A percentile compares a stretch with the other conserved stretches of the same genome.
Evolutionary conservation across 2,797 vertebrate genomes (phyloP).

Genomic region (Aplochiton taeniatus): DNA sequence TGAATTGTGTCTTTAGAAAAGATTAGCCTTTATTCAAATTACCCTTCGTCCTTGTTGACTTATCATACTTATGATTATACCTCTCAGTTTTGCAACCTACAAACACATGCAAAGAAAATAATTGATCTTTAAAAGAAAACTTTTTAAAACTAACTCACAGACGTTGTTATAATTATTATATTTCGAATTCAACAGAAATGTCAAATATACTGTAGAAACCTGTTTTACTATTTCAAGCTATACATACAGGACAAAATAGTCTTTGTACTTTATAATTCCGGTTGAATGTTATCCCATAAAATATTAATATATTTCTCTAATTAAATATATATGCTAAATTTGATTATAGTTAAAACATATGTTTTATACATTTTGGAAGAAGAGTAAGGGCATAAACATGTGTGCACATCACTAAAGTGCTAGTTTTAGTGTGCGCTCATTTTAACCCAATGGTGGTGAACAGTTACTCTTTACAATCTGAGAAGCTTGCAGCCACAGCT

Average conservation of each 20-base stretch:
- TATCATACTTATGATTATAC: no score
- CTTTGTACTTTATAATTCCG: not conserved
- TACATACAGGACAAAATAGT: conserved; percentile 4
- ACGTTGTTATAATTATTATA: no score
- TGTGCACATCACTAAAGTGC: conserved; percentile 49
- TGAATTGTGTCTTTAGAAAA: no score
- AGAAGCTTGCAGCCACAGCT: no score
- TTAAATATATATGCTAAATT: conserved; percentile 2
- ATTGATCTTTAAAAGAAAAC: no score
- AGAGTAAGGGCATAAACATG: not conserved
- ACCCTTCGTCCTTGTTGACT: no score
- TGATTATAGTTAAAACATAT: conserved; percentile 13
- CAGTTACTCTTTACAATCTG: no score
- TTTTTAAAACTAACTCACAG: no score
- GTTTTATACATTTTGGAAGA: conserved; percentile 13
- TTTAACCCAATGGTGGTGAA: conserved; percentile 4
- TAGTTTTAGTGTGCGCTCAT: conserved; percentile 21
- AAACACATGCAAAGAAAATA: no score
- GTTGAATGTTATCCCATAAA: conserved; percentile 21
- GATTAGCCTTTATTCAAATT: no score
- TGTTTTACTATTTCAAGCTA: not conserved
- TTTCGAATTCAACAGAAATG: conserved; percentile 5
- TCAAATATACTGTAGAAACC: not conserved
- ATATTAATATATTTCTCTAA: conserved; percentile 16
- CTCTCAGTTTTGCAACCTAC: no score